Evolutionary conservation across 2,888 invertebrate genomes (phyloP), one percentile per base, ranked within the genome.

Genomic region (Nymphalis c-album): DNA sequence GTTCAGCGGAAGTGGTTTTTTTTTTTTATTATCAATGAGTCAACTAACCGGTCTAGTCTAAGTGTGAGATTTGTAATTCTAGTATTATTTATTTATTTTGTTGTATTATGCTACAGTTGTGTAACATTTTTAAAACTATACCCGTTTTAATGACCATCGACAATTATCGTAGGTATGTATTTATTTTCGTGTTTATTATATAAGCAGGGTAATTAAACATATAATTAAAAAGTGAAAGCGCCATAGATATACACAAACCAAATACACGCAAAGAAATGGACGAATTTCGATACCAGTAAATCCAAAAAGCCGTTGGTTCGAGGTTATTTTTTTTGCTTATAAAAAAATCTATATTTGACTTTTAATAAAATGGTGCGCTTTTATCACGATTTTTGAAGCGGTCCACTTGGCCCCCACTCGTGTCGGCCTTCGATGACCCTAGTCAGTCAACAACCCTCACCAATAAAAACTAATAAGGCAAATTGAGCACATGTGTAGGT

Each of bases 11-110:
- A 75, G 70, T 60, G 57, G n/a, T n/a, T 63, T 67, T 71, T 72
- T 76, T 74, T 74, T 72, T 69, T 53, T 45, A 47, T 72, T 69
- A 31, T 31, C 55, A 70, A 67, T 77, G 76, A 77, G 69, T 77
- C 76, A 76, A 71, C 71, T 62, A 50, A 64, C 50, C 59, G 50
- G 67, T 64, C 63, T 46, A 62, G 50, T 68, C 67, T 48, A 51
- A 55, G 17, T 48, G 61, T 58, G 47, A 61, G 13, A 53, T 62
- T 59, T 60, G 60, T 53, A 64, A 46, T 51, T 47, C 51, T 59
- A 22, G 17, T 63, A 22, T 40, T 46, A 35, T 40, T 64, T 26
- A 48, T 64, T 48, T 45, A 18, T 51, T 16, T 59, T 45, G 26
- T 59, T 26, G 45, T 55, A 31, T 53, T 55, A 31, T 31, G 31